A percentile compares a stretch with the other conserved stretches of the same genome.
Evolutionary conservation across 2,113 vertebrate species (phyloP).

Genomic region (Toxotes chatareus): DNA sequence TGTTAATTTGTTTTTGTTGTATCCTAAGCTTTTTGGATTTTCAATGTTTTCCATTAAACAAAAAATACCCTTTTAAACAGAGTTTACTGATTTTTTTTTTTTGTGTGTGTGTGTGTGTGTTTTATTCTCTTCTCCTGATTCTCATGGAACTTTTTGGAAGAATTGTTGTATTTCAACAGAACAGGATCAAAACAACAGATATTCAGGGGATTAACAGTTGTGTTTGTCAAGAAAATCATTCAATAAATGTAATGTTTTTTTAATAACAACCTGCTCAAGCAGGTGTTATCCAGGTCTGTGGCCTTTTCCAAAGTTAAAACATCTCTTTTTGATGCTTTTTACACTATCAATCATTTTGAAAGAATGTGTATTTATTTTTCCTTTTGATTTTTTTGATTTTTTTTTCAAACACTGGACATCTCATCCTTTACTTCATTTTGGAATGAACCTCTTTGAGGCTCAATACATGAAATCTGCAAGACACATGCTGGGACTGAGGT

Average conservation of each 20-base stretch:
- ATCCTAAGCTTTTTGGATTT: conserved; percentile 10
- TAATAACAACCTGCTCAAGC: background rate
- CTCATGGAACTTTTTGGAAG: background rate
- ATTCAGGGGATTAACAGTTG: background rate
- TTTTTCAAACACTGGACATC: conserved; percentile 15
- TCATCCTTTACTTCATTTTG: conserved; percentile 39
- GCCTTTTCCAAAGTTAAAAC: conserved; percentile 10
- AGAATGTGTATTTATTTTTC: conserved; percentile 23
- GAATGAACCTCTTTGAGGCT: conserved; percentile 8
- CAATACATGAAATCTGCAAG: conserved; percentile 38
- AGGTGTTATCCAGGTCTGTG: background rate
- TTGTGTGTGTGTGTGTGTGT: conserved; percentile 8
- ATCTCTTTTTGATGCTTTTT: conserved; percentile 40
- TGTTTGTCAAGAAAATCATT: background rate
- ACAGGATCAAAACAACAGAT: conserved; percentile 1
- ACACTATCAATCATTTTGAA: conserved; percentile 34
- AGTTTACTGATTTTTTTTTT: conserved; percentile 16
- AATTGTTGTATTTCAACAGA: conserved; percentile 7
- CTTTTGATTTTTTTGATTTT: background rate
- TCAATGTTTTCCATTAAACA: conserved; percentile 27
- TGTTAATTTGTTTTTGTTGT: conserved; percentile 46
- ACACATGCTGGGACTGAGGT: conserved; percentile 33
- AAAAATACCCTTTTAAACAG: conserved; percentile 17
- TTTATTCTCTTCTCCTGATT: conserved; percentile 23
- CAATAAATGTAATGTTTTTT: conserved; percentile 1